Base-by-base conservation (phyloP, 2,888 invertebrate species). In the Aleiodes alternator region DNA sequence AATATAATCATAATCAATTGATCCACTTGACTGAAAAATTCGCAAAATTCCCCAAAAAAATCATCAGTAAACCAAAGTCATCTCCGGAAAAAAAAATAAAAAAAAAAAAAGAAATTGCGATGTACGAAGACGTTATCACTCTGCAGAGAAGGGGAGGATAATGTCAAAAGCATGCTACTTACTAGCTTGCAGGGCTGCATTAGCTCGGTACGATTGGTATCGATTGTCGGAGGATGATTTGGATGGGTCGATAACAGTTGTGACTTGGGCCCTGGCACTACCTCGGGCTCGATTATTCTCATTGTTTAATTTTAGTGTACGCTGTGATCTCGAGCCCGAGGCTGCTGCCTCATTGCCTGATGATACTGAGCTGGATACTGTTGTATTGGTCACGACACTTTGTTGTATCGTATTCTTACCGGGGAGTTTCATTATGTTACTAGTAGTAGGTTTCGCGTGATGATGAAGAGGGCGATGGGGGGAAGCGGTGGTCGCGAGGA, bases 401-500 rank as follows among this genome's bases (percentile, higher is more conserved):
- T 82, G 81, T 80, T 80, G 80, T 80, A 79, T 80, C 78, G 83
- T 78, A 77, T 78, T 61, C 73, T 75, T 69, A 72, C 74, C 66
- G 78, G 75, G 82, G 81, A 76, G 76, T 83, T 73, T 82, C 81
- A 79, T 81, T 79, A 78, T 80, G 81, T 79, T 81, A 79, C 61
- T 74, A 76, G 81, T 81, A 79, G 83, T 83, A 85, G 85, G 85
- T 87, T 86, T 87, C 82, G 84, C 86, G 81, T 87, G 88, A 87
- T 88, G 88, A 87, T 88, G 88, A 87, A 87, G 86, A 86, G 89
- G 89, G 85, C 89, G 89, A 87, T 88, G 93, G 92, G 93, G 92
- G 91, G 93, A 93, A 91, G 92, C 92, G 92, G 93, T 93, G 91
- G 94, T 93, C 92, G 93, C 93, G 91, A 94, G 92, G 92, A 93